A percentile compares a stretch with the other conserved stretches of the same genome.
Evolutionary conservation across 1,140 invertebrate species (phyloP).

Genomic region (Sitobion miscanthi): DNA sequence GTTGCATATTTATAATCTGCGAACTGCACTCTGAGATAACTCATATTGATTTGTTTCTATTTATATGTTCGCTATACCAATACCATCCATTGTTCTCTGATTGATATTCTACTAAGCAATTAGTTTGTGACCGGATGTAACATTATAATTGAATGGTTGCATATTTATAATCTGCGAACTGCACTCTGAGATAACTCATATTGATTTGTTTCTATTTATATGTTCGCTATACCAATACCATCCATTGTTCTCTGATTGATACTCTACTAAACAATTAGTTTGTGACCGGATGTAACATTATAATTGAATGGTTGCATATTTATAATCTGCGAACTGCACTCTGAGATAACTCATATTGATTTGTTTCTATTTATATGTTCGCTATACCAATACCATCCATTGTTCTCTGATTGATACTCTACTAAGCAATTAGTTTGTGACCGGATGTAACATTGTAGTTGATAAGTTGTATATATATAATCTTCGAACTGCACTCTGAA

Average conservation of each 20-base stretch:
- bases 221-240: conserved; percentile 44
- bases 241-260: conserved; percentile 52
- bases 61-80: conserved; percentile 54
- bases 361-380: conserved; percentile 55
- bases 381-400: conserved; percentile 37
- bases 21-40: conserved; percentile 56
- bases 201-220: conserved; percentile 55
- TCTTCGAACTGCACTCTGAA: conserved; percentile 34
- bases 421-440: conserved; percentile 33
- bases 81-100: conserved; percentile 47
- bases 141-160: neutral
- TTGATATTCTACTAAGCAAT: neutral
- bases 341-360: conserved; percentile 50
- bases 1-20: neutral
- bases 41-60: conserved; percentile 53
- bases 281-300: conserved; percentile 46
- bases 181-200: conserved; percentile 55
- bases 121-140: conserved; percentile 46
- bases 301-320: neutral
- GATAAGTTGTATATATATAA: neutral
- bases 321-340: conserved; percentile 44
- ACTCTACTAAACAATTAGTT: conserved; percentile 5
- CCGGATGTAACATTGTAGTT: conserved; percentile 7
- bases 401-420: conserved; percentile 50
- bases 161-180: neutral